Base-by-base conservation (phyloP, 2,888 invertebrate species). In the Ectropis crepuscularia region DNA sequence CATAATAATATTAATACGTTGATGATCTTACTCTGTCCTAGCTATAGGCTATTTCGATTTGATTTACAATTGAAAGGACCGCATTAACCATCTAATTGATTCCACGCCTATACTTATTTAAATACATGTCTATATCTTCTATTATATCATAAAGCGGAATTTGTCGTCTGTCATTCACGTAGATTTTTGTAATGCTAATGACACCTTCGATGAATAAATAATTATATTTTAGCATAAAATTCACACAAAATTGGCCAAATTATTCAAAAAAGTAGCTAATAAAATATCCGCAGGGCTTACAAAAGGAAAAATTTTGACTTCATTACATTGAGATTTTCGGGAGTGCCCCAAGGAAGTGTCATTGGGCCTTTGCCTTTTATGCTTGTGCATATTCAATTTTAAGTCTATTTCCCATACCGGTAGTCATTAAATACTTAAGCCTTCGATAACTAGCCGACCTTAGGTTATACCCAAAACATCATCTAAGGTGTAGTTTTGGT, bases 301-400 rank as follows among this genome's bases (percentile, higher is more conserved):
- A 37, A 12, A 39, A 16, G 38, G 39, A 45, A 46, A 38, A 47
- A 37, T 36, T 5, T 5, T 36, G 6, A 45, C n/a, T 7, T 11
- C 0, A 12, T 37, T 12, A 16, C 2, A 6, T 11, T 9, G 16
- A 16, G 6, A 11, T 36, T 36, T 12, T 16, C 16, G 53, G 39
- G 63, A 48, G 46, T 53, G 12, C 49, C 50, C 2, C 59, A 55
- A 55, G 48, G 55, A 16, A 51, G 47, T 54, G 58, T 50, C 54
- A 49, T 63, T 46, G 49, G 45, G 5, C 53, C 45, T 9, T 58
- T 7, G 5, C 42, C 11, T 41, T 45, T 48, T 45, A 54, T 10
- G 10, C 37, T 39, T 12, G n/a, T 1, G 4, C 5, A 5, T 6
- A 48, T 16, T 10, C 5, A 41, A n/a, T 16, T 9, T 12, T 12